Evolutionary conservation across 2,888 invertebrate genomes (phyloP).

Genomic region (Tetranychus piercei): DNA sequence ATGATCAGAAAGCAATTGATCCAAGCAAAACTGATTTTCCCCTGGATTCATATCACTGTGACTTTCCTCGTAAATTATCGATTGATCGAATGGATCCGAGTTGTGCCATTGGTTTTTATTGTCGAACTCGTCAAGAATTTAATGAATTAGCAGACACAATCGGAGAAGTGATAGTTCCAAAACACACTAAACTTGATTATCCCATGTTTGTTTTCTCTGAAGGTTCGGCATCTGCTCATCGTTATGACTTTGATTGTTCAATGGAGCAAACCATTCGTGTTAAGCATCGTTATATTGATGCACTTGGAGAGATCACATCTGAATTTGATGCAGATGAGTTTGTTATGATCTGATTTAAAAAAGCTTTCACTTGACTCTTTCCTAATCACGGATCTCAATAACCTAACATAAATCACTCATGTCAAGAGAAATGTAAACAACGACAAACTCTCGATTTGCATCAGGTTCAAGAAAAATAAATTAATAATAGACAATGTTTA

Average conservation of each 20-base stretch:
- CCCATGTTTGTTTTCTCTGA: constrained; percentile 64
- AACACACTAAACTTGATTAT: constrained; percentile 42
- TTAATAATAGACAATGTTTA: too few relatives aligned
- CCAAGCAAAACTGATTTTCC: constrained; percentile 59
- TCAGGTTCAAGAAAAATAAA: too few relatives aligned
- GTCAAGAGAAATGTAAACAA: too few relatives aligned
- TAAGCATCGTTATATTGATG: constrained; percentile 21
- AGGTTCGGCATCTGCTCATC: neutral
- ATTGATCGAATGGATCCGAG: constrained; percentile 75
- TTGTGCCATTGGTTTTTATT: constrained; percentile 75
- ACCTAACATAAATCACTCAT: too few relatives aligned
- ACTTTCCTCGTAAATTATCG: constrained; percentile 63
- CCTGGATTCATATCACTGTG: constrained; percentile 57
- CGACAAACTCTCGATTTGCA: too few relatives aligned
- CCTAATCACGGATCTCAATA: too few relatives aligned
- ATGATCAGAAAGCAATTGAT: constrained; percentile 75
- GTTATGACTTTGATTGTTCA: neutral
- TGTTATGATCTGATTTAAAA: constrained; percentile 17
- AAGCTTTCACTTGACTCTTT: too few relatives aligned
- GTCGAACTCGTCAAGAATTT: constrained; percentile 54
- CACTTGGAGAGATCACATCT: constrained; percentile 23
- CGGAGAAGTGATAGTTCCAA: constrained; percentile 43
- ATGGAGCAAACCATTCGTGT: constrained; percentile 16
- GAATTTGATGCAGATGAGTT: constrained; percentile 20
- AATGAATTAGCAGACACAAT: constrained; percentile 48